Evolutionary conservation across 2,797 vertebrate species (phyloP).

Genomic region (Simalia tracyae): DNA sequence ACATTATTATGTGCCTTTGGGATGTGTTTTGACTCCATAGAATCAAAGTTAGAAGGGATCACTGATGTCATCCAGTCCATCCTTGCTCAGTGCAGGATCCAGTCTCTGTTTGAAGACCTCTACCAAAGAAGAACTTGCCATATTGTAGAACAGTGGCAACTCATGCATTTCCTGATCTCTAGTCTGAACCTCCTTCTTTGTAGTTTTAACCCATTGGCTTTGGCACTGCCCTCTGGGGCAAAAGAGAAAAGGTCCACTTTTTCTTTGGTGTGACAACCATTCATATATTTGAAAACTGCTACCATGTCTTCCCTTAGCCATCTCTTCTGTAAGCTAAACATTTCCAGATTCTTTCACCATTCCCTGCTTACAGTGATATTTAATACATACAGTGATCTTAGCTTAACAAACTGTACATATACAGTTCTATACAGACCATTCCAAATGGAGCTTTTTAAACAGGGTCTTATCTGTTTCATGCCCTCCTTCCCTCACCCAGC

Average conservation of each 20-base stretch:
- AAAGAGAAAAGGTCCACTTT: neutral
- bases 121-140: neutral
- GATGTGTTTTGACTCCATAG: neutral
- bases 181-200: neutral
- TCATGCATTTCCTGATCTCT: neutral
- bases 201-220: neutral
- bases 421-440: neutral
- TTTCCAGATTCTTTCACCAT: neutral
- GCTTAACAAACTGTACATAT: neutral
- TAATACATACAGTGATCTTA: neutral
- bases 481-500: neutral
- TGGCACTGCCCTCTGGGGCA: neutral
- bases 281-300: neutral
- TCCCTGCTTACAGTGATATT: neutral
- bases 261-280: neutral
- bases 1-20: neutral
- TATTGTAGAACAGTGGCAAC: neutral
- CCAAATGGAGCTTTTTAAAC: neutral
- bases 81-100: neutral
- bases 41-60: neutral
- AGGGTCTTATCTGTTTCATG: neutral
- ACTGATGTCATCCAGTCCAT: neutral
- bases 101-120: neutral
- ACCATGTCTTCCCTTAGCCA: neutral
- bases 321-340: neutral